Conservation (phyloP, 2,888 invertebrate genomes). For the Ennomos fuscantarius region DNA sequence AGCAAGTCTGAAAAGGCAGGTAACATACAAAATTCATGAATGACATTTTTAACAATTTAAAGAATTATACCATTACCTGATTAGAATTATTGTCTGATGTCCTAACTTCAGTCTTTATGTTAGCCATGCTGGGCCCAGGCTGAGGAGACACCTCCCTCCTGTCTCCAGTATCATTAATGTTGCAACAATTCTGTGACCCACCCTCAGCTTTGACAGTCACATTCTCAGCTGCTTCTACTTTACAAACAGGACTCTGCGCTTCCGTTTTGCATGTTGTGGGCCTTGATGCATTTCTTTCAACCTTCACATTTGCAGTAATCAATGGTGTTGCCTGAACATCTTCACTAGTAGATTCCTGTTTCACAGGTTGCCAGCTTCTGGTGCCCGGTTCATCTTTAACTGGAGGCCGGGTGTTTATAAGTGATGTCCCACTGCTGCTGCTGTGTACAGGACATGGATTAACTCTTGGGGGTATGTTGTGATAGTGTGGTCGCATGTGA, state of each 20-base stretch:
- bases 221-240: constrained; percentile 43
- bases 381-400: constrained; percentile 66
- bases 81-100: constrained; percentile 37
- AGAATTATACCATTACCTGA: constrained; percentile 44
- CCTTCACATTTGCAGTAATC: constrained; percentile 13
- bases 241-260: constrained; percentile 33
- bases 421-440: constrained; percentile 30
- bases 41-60: too few relatives aligned
- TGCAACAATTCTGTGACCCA: constrained; percentile 46
- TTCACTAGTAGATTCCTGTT: constrained; percentile 51
- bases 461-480: constrained; percentile 21
- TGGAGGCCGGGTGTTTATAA: constrained; percentile 27
- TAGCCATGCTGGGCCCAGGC: constrained; percentile 70
- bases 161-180: constrained; percentile 58
- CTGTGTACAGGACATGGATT: constrained; percentile 44
- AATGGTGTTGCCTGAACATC: constrained; percentile 16
- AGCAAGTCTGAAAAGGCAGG: too few relatives aligned
- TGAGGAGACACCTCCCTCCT: constrained; percentile 63
- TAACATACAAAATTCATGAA: too few relatives aligned
- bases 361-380: constrained; percentile 50
- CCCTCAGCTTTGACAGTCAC: constrained; percentile 62
- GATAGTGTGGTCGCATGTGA: constrained; percentile 29
- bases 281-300: constrained; percentile 8
- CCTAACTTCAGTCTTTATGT: constrained; percentile 41
- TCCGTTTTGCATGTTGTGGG: constrained; percentile 55